Conservation (phyloP, 2,113 vertebrate genomes). For the Solenodon paradoxus region DNA sequence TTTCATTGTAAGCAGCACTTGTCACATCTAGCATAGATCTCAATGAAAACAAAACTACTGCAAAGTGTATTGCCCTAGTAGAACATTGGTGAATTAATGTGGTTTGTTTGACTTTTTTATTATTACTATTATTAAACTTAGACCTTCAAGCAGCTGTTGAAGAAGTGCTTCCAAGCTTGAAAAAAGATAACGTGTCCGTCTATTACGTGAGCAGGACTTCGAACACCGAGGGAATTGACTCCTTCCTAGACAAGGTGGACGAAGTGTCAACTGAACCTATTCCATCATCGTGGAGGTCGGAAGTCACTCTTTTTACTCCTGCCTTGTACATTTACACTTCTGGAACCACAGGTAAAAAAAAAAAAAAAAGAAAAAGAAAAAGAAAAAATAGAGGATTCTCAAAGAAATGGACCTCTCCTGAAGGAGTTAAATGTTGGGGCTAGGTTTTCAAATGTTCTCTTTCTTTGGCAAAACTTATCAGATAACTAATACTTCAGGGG, state of each 20-base stretch:
- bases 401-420: neutral
- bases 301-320: constrained; percentile 83
- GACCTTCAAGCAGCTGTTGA: constrained; percentile 85
- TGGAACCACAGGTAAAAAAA: constrained; percentile 89
- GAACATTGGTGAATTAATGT: neutral
- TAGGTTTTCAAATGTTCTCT: constrained; percentile 29
- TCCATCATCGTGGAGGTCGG: constrained; percentile 84
- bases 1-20: neutral
- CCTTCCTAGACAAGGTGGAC: constrained; percentile 85
- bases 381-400: neutral
- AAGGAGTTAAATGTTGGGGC: neutral
- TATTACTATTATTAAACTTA: constrained; percentile 68
- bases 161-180: constrained; percentile 86
- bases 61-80: neutral
- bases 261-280: constrained; percentile 78
- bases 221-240: constrained; percentile 80
- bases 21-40: neutral
- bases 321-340: constrained; percentile 92
- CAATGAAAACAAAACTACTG: neutral
- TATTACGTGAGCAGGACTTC: constrained; percentile 85
- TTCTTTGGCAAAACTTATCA: constrained; percentile 38
- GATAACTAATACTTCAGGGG: constrained; percentile 29
- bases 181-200: constrained; percentile 82
- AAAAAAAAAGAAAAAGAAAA: constrained; percentile 38
- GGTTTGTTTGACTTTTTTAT: neutral